Base-by-base conservation (phyloP, 1,140 invertebrate genomes). In the Cotesia chilonis region DNA sequence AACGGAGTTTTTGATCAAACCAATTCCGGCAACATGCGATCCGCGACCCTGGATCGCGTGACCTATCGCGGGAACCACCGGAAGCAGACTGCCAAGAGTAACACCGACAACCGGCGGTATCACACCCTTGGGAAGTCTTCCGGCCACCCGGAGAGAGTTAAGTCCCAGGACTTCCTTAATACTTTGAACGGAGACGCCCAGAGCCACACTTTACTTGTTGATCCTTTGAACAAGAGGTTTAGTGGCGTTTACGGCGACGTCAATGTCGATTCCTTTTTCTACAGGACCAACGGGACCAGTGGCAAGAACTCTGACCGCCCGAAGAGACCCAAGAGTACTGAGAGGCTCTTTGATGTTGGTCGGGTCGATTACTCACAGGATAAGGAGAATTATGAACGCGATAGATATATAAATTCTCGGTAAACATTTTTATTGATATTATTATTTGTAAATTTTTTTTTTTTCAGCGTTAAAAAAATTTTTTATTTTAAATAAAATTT, bases 251-350 rank as follows among this genome's bases (percentile, higher is more conserved):
- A 75, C 66, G 68, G 76, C 1, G 73, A 70, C 12, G 17, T 68
- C 2, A 73, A 66, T 1, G 69, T 77, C 2, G 82, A 80, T 2
- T 68, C 81, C 0, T 81, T 83, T 55, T 81, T 82, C 10, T 81
- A 82, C 70, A 78, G 79, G 20, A 75, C 81, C 0, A 85, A 85
- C 28, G 83, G 84, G 9, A 80, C 78, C 20, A 80, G 71, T 35
- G 70, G 5, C 0, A 77, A 72, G 69, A 71, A 57, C 0, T 77
- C 81, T 4, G 20, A 74, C 1, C 74, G 77, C 55, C 80, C 80
- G 0, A 79, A 79, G 36, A 76, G 83, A 54, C 84, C 84, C 0
- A 85, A 84, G 60, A 85, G 84, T 63, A 82, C 84, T 0, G 84
- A 85, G 4, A 78, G 82, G 60, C 68, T 85, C 3, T 74, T 83